Evolutionary conservation across 2,113 vertebrate genomes (phyloP), one percentile per base, ranked within the genome.

Genomic region (Seriola aureovittata): DNA sequence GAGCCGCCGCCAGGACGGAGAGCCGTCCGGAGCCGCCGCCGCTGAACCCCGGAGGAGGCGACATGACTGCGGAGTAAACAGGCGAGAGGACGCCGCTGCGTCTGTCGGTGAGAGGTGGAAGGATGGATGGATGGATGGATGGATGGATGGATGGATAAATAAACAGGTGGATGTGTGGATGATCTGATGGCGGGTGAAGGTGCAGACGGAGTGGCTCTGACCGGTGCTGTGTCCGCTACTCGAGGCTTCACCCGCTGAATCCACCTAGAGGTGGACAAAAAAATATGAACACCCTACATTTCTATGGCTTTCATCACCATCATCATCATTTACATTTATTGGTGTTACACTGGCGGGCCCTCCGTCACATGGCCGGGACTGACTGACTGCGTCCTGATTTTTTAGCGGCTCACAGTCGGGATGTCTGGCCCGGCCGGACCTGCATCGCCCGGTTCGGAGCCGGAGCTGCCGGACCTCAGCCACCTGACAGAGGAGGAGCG

Each of bases 401-500:
- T 83, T 42, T 69, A 86, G 87, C 86, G 76, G 75, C 80, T 74
- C 82, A 16, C 72, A 57, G 69, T 69, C 90, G 95, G 96, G 88
- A 98, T 97, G 97, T 97, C 97, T 88, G 96, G 95, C 89, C 95
- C 80, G 54, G 95, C 97, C 96, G 80, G 97, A 98, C 95, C 96
- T 96, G 94, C 66, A 65, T 72, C 79, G 57, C 32, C 75, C 85
- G 88, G 87, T 5, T 40, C 64, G 85, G 92, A 90, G 81, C 71
- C 95, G 69, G 97, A 97, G 90, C 93, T 96, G 95, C 97, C 97
- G 78, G 97, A 98, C 95, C 96, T 98, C 93, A 98, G 97, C 96
- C 97, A 98, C 95, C 96, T 98, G 90, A 98, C 97, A 48, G 97
- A 98, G 93, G 97, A 98, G 92, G 97, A 98, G 93, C 92, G 96